Conservation (phyloP, 1,140 invertebrate genomes). For the Linepithema humile region DNA sequence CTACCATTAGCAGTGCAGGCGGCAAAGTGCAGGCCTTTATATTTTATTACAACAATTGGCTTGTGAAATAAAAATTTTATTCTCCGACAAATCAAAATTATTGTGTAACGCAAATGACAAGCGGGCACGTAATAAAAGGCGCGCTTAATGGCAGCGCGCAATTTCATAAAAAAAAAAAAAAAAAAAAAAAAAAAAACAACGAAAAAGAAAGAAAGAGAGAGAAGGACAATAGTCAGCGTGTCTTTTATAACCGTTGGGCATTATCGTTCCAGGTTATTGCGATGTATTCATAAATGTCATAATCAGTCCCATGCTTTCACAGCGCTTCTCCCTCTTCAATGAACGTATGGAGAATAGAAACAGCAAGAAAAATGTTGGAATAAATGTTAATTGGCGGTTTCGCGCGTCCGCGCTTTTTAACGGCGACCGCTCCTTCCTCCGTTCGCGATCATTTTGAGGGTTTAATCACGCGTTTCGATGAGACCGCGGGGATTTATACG, state of each 20-base stretch:
- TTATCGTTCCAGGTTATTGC: conserved; percentile 50
- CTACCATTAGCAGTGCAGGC: not conserved
- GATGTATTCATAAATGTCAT: conserved; percentile 62
- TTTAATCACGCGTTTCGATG: conserved; percentile 66
- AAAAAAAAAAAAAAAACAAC: not conserved
- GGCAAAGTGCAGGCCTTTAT: not conserved
- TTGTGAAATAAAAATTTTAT: conserved; percentile 25
- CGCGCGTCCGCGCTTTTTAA: conserved; percentile 47
- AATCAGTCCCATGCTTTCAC: conserved; percentile 38
- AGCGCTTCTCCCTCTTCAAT: not conserved
- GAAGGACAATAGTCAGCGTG: conserved; percentile 47
- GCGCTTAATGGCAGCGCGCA: conserved; percentile 24
- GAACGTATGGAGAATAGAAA: not conserved
- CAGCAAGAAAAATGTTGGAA: conserved; percentile 65
- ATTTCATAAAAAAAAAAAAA: conserved; percentile 18
- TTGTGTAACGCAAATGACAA: conserved; percentile 47
- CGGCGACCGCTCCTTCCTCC: conserved; percentile 49
- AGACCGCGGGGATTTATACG: conserved; percentile 35
- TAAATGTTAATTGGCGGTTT: conserved; percentile 54
- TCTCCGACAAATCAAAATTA: conserved; percentile 32
- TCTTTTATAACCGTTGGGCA: conserved; percentile 38
- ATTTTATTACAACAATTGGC: conserved; percentile 21
- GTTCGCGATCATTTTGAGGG: conserved; percentile 64
- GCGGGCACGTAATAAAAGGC: conserved; percentile 24
- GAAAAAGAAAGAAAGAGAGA: not conserved